phyloP scores from a whole-genome alignment of 2,797 vertebrate species.

The Pteronotus mesoamericanus region DNA sequence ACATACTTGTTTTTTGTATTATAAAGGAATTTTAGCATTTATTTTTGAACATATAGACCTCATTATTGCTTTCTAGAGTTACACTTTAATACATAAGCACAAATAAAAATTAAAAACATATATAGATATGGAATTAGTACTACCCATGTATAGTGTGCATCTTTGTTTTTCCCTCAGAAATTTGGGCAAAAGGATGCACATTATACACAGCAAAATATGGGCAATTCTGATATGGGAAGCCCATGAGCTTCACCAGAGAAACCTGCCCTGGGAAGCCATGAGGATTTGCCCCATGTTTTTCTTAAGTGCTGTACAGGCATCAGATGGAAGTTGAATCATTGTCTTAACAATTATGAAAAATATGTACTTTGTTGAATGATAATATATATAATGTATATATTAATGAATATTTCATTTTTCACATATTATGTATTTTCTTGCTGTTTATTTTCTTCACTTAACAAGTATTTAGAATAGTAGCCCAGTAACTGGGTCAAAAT shows the following conservation, averaged over 20 bases:
- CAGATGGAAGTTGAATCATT: neutral
- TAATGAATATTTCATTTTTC: neutral
- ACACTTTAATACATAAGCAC: no score
- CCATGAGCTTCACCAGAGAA: neutral
- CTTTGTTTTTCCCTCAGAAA: no score
- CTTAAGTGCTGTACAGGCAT: neutral
- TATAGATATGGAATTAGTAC: no score
- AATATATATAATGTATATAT: neutral
- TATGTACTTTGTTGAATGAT: neutral
- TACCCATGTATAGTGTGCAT: no score
- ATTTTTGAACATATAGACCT: no score
- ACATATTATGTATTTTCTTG: neutral
- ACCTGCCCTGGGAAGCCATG: fast-evolving
- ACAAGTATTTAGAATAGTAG: neutral
- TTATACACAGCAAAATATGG: no score
- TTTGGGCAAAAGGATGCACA: no score
- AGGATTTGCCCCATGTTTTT: neutral
- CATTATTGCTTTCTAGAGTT: no score
- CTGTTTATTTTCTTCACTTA: neutral
- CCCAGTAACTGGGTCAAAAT: neutral
- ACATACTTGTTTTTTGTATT: no score
- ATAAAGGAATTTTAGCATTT: no score
- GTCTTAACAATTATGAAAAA: neutral
- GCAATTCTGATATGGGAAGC: neutral
- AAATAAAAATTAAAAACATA: no score